Conservation (phyloP, 2,113 vertebrate species). For the Chiloscyllium plagiosum region DNA sequence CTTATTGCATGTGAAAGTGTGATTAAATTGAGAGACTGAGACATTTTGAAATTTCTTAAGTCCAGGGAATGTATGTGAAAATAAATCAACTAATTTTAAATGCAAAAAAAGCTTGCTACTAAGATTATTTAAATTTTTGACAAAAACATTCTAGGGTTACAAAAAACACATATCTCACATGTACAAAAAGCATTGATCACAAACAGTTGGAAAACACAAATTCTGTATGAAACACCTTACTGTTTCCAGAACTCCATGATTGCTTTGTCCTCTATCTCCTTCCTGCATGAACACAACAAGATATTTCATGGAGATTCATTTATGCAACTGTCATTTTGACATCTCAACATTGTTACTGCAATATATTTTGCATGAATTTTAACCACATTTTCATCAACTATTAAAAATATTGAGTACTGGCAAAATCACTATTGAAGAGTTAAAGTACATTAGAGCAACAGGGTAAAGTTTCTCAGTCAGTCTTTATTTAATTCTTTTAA, state of each 20-base stretch:
- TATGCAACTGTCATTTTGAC: not conserved
- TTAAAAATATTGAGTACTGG: not conserved
- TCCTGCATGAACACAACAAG: not conserved
- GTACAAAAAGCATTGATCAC: no score
- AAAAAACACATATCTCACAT: no score
- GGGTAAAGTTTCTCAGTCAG: not conserved
- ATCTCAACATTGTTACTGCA: not conserved
- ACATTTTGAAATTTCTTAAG: no score
- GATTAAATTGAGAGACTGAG: no score
- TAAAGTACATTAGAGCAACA: not conserved
- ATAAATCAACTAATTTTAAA: no score
- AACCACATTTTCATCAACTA: not conserved
- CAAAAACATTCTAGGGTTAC: no score
- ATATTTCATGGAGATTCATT: not conserved
- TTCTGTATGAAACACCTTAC: no score
- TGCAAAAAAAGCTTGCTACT: no score
- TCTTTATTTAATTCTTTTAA: not conserved
- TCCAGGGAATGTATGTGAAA: no score
- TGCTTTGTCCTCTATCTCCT: not conserved
- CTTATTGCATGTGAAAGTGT: no score
- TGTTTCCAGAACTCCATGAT: not conserved
- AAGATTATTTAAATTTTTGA: no score
- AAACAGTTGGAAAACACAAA: no score
- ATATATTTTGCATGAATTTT: not conserved
- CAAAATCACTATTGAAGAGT: not conserved